A percentile compares a stretch with the other conserved stretches of the same genome.
phyloP scores from a whole-genome alignment of 2,797 vertebrate species.

The Enteromius fasciolatus region DNA sequence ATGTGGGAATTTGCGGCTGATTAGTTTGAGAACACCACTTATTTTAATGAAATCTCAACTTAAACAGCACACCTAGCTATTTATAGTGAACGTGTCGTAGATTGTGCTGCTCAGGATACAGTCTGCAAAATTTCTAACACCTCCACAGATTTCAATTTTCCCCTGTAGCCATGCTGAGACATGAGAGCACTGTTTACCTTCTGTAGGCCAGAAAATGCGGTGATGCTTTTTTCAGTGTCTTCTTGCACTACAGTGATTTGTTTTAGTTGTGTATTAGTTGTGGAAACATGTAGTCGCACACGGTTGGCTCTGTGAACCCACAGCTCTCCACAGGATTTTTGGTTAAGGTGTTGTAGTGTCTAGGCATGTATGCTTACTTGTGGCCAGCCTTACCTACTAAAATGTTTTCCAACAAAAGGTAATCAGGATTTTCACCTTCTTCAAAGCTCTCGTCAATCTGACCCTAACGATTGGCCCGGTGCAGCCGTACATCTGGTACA shows the following conservation, averaged over 20 bases:
- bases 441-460: constrained; percentile 67
- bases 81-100: constrained; percentile 55
- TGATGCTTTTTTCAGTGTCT: not conserved
- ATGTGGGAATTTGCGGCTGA: constrained; percentile 28
- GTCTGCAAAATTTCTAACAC: constrained; percentile 20
- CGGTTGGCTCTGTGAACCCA: constrained; percentile 66
- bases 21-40: constrained; percentile 41
- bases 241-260: constrained; percentile 55
- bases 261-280: constrained; percentile 61
- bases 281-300: constrained; percentile 72
- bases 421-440: constrained; percentile 70
- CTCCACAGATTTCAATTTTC: constrained; percentile 18
- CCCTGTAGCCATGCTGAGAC: constrained; percentile 11
- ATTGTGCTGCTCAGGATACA: constrained; percentile 57
- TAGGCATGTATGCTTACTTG: constrained; percentile 70
- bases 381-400: constrained; percentile 65
- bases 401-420: constrained; percentile 61
- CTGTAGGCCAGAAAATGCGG: not conserved
- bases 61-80: constrained; percentile 37
- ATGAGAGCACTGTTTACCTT: constrained; percentile 37
- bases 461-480: constrained; percentile 45
- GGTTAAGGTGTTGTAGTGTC: constrained; percentile 60
- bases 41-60: constrained; percentile 29
- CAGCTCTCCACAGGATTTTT: constrained; percentile 60
- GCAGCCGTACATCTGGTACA: constrained; percentile 51